Percentiles rank a stretch among this genome's conserved stretches.
phyloP scores from a whole-genome alignment of 2,113 vertebrate genomes.

The Cynocephalus volans region DNA sequence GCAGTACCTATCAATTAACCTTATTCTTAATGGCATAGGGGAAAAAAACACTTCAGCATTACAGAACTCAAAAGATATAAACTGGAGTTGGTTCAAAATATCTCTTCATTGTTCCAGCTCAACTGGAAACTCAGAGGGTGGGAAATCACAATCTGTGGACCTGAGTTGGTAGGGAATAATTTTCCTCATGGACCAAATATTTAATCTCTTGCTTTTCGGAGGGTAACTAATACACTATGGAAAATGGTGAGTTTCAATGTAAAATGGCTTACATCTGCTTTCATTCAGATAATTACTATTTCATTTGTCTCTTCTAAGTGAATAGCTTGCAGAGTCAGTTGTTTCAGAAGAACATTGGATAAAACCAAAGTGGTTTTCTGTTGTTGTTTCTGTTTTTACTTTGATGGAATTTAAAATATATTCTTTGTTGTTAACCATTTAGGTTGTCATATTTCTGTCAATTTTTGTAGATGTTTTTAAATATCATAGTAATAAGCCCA shows the following conservation, averaged over 20 bases:
- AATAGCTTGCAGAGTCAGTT: slow-evolving; percentile 1
- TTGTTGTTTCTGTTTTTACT: slow-evolving; percentile 40
- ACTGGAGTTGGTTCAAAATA: background rate
- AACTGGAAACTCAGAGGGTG: background rate
- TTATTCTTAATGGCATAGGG: background rate
- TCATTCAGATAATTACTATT: slow-evolving; percentile 30
- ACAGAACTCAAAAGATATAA: background rate
- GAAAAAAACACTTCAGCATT: background rate
- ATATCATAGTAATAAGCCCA: background rate
- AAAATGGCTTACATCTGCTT: slow-evolving; percentile 4
- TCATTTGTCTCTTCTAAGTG: slow-evolving; percentile 7
- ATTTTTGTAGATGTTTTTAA: background rate
- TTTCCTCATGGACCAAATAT: background rate
- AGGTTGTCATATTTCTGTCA: background rate
- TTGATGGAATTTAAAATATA: slow-evolving; percentile 12
- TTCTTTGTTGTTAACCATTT: background rate
- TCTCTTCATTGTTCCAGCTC: background rate
- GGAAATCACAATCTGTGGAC: background rate
- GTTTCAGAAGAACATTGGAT: background rate
- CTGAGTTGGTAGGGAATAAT: background rate
- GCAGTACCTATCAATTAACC: background rate
- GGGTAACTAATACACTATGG: background rate
- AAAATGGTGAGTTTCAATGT: background rate
- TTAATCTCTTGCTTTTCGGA: background rate
- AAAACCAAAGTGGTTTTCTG: background rate